Evolutionary conservation across 2,797 vertebrate species (phyloP).

Genomic region (Lerista edwardsae): DNA sequence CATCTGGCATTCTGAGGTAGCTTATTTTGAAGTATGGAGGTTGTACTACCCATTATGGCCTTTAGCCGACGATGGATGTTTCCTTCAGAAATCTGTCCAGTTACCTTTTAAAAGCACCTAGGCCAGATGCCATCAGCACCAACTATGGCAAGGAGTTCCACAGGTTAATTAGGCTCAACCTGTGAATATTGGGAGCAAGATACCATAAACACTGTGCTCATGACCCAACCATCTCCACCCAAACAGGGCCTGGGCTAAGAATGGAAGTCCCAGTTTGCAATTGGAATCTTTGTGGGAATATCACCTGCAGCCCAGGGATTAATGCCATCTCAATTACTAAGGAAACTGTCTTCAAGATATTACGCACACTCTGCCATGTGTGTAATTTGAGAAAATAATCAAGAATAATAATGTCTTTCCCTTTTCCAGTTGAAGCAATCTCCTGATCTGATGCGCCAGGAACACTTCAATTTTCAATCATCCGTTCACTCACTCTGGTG

Average conservation of each 20-base stretch:
- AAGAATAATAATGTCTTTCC: not conserved
- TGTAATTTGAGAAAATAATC: not conserved
- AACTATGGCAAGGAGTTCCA: too few relatives aligned
- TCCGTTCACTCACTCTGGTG: constrained; percentile 32
- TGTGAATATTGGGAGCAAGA: not conserved
- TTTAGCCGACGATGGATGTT: too few relatives aligned
- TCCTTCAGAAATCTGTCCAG: too few relatives aligned
- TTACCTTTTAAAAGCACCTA: too few relatives aligned
- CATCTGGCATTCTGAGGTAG: too few relatives aligned
- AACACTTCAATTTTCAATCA: constrained; percentile 6
- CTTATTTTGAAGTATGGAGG: too few relatives aligned
- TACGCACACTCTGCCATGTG: not conserved
- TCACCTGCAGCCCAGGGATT: too few relatives aligned
- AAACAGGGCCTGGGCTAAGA: not conserved
- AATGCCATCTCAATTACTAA: not conserved
- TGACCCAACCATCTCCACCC: not conserved
- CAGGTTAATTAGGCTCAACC: too few relatives aligned
- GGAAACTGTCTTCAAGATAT: not conserved
- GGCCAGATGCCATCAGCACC: too few relatives aligned
- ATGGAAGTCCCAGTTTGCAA: not conserved
- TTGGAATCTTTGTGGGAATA: not conserved
- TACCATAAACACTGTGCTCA: not conserved
- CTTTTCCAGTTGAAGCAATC: not conserved
- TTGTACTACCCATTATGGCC: too few relatives aligned
- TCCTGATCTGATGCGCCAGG: constrained; percentile 4